These are phyloP conservation scores for Electrophaes corylata DNA, from an alignment of 2,888 invertebrate genomes.

Conservation along the genomic window DNA sequence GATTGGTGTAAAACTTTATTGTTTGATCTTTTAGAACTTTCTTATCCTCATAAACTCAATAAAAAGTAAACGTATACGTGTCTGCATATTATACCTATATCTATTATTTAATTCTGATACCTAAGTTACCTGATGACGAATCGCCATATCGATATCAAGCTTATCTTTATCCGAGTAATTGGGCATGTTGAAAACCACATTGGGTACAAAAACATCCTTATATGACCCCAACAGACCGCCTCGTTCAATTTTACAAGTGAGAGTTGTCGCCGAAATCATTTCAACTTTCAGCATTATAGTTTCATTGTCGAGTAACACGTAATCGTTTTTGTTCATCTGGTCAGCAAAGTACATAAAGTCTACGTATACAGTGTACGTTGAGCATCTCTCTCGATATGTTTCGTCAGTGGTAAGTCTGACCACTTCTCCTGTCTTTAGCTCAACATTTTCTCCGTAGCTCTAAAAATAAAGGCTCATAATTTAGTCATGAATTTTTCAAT, in stretches of 20 bases:
- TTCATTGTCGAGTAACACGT: conserved; percentile 86
- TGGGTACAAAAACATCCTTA: conserved; percentile 74
- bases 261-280: conserved; percentile 67
- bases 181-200: conserved; percentile 68
- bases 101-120: neutral
- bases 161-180: conserved; percentile 69
- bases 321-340: conserved; percentile 77
- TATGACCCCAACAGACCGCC: conserved; percentile 70
- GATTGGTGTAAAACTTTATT: neutral
- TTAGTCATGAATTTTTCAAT: neutral
- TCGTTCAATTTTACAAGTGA: conserved; percentile 71
- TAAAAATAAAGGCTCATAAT: conserved; percentile 43
- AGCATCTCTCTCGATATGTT: conserved; percentile 82
- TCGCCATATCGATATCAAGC: conserved; percentile 61
- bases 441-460: conserved; percentile 65
- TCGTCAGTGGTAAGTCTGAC: conserved; percentile 83
- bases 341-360: conserved; percentile 81
- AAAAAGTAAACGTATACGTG: no score
- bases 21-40: neutral
- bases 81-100: no score
- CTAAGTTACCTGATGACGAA: conserved; percentile 63
- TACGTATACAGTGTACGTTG: conserved; percentile 80
- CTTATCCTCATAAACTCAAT: no score
- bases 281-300: conserved; percentile 89
- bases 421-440: conserved; percentile 70